Evolutionary conservation across 2,888 invertebrate genomes (phyloP).

Genomic region (Drosophila lacicola): DNA sequence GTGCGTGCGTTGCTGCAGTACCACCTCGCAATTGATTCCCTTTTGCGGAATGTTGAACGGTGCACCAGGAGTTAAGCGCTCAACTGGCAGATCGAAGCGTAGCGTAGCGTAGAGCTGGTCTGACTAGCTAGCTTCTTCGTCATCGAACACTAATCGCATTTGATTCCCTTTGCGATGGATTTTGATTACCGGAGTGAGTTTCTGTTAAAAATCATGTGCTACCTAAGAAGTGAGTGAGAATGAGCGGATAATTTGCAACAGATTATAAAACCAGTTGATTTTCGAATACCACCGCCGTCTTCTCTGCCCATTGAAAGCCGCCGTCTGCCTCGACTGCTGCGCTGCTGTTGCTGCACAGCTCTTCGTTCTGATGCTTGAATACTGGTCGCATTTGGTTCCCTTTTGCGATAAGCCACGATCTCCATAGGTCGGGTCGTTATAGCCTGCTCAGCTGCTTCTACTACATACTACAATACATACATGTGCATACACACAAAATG

Average conservation of each 20-base stretch:
- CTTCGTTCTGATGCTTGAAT: slow-evolving; percentile 62
- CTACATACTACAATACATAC: slow-evolving; percentile 28
- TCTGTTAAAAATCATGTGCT: slow-evolving; percentile 26
- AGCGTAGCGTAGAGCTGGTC: slow-evolving; percentile 44
- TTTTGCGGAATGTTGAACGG: slow-evolving; percentile 74
- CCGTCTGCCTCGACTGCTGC: slow-evolving; percentile 36
- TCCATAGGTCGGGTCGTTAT: slow-evolving; percentile 22
- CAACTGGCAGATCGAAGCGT: slow-evolving; percentile 68
- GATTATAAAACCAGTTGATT: slow-evolving; percentile 46
- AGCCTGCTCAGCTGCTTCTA: slow-evolving; percentile 32
- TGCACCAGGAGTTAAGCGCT: slow-evolving; percentile 73
- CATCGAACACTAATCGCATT: slow-evolving; percentile 78
- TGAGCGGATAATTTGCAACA: slow-evolving; percentile 38
- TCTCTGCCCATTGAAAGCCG: slow-evolving; percentile 8
- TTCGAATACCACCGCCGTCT: slow-evolving; percentile 33
- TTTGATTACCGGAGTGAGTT: slow-evolving; percentile 18
- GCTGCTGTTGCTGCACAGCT: slow-evolving; percentile 33
- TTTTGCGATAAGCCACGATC: slow-evolving; percentile 70
- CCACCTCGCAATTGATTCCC: slow-evolving; percentile 78
- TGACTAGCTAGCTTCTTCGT: slow-evolving; percentile 53
- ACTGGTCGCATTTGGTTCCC: slow-evolving; percentile 77
- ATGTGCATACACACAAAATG: slow-evolving; percentile 27
- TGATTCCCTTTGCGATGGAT: slow-evolving; percentile 79
- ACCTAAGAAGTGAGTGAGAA: slow-evolving; percentile 39
- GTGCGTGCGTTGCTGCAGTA: slow-evolving; percentile 69